Conservation (phyloP, 2,888 invertebrate species). For the Alitta virens region DNA sequence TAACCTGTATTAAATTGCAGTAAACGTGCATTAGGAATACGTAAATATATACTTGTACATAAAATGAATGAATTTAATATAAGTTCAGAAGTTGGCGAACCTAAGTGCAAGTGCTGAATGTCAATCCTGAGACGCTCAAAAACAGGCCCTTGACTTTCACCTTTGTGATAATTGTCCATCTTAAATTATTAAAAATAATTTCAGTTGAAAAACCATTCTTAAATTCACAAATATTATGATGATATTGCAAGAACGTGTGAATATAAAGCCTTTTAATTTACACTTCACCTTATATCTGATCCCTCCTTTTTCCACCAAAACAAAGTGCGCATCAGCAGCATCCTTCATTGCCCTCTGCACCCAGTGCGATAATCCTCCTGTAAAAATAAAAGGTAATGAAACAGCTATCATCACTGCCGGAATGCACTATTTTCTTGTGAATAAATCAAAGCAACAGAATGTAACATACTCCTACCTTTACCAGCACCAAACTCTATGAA, state of each 20-base stretch:
- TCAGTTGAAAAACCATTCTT: too few species aligned
- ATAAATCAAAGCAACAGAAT: too few species aligned
- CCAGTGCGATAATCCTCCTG: conserved; percentile 78
- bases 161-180: conserved; percentile 54
- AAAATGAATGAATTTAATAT: too few species aligned
- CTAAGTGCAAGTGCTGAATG: conserved; percentile 74
- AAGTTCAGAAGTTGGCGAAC: conserved; percentile 35
- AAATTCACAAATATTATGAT: too few species aligned
- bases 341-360: conserved; percentile 66
- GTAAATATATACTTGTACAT: too few species aligned
- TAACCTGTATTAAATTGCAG: neutral
- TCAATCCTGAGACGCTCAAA: conserved; percentile 74
- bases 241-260: too few species aligned
- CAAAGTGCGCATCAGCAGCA: conserved; percentile 61
- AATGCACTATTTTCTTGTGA: too few species aligned
- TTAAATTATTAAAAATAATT: conserved; percentile 28
- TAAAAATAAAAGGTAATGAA: conserved; percentile 13
- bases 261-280: too few species aligned
- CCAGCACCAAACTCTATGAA: conserved; percentile 88
- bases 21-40: too few species aligned
- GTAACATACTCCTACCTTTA: conserved; percentile 68
- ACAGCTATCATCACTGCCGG: too few species aligned
- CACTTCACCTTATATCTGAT: conserved; percentile 80
- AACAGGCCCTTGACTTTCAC: conserved; percentile 42
- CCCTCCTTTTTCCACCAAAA: conserved; percentile 77